Conservation (phyloP, 1,140 invertebrate genomes). For the Thaumetopoea pityocampa region DNA sequence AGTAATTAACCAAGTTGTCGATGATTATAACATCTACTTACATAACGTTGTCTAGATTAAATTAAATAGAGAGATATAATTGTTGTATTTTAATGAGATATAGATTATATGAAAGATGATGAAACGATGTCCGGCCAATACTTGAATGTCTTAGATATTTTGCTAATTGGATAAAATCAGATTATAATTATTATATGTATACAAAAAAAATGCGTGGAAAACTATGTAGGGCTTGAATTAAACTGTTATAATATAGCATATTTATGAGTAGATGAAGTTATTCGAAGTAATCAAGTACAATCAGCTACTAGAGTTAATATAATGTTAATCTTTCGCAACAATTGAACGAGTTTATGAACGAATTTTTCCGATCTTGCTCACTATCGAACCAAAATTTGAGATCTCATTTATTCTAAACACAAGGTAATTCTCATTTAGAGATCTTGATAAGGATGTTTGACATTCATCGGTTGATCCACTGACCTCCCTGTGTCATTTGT, state of each 20-base stretch:
- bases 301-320: constrained; percentile 35
- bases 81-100: constrained; percentile 67
- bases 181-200: constrained; percentile 41
- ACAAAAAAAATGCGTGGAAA: constrained; percentile 41
- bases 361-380: constrained; percentile 63
- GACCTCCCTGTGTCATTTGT: too few relatives aligned
- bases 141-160: constrained; percentile 52
- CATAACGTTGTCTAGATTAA: constrained; percentile 63
- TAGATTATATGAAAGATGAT: constrained; percentile 56
- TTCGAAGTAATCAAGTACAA: constrained; percentile 56
- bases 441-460: constrained; percentile 12
- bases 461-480: too few relatives aligned
- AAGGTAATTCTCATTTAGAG: constrained; percentile 27
- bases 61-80: constrained; percentile 68
- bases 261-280: constrained; percentile 24
- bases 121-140: constrained; percentile 63
- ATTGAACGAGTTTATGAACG: constrained; percentile 51
- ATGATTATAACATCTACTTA: constrained; percentile 49
- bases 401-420: constrained; percentile 59
- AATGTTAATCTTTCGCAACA: constrained; percentile 35
- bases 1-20: constrained; percentile 59
- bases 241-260: constrained; percentile 21
- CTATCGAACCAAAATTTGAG: constrained; percentile 67
- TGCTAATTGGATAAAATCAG: constrained; percentile 50
- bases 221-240: constrained; percentile 30